Evolutionary conservation across 2,797 vertebrate genomes (phyloP), one percentile per base, ranked within the genome.

Genomic region (Chaetophractus vellerosus): DNA sequence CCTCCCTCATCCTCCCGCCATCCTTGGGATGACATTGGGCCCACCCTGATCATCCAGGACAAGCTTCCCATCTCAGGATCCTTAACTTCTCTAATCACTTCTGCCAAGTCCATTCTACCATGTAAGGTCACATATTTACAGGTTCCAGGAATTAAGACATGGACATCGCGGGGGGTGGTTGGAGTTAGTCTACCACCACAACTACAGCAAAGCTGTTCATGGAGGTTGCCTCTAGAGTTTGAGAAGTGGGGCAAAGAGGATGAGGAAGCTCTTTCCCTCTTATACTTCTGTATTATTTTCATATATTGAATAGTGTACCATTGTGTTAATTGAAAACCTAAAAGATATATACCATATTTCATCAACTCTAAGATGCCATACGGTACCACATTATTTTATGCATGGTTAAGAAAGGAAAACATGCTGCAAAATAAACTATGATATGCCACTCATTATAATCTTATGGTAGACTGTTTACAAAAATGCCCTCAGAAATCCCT

Each of bases 301-400:
- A 81, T 88, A 82, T 9, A 48, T 0, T 68, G 36, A 89, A 71
- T 91, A 59, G 45, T 23, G 16, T 66, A 66, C 36, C 55, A 86
- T 48, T 68, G 3, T 45, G 88, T 81, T 45, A 71, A 82, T 64
- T 88, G 81, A 88, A 94, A 91, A 72, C 36, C 31, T 19, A 61
- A 16, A 19, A 84, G 1, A 88, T 6, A 86, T 9, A 66, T 3
- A 45, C 26, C 16, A 8, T 64, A 89, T 79, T 48, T 95, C 36
- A 72, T 96, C 36, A 72, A 72, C 15, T 72, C 52, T 79, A 88
- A 94, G 45, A 87, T 69, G 36, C 11, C 28, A 86, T 82, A 61
- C 90, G 31, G 66, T n/a, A 48, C 63, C 61, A 33, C 74, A 88
- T 52, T 91, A 55, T 55, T 83, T 83, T 85, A 48, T n/a, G 1